These are phyloP conservation scores for Chascanopsetta lugubris DNA, from an alignment of 2,113 vertebrate species.

Conservation along the genomic window DNA sequence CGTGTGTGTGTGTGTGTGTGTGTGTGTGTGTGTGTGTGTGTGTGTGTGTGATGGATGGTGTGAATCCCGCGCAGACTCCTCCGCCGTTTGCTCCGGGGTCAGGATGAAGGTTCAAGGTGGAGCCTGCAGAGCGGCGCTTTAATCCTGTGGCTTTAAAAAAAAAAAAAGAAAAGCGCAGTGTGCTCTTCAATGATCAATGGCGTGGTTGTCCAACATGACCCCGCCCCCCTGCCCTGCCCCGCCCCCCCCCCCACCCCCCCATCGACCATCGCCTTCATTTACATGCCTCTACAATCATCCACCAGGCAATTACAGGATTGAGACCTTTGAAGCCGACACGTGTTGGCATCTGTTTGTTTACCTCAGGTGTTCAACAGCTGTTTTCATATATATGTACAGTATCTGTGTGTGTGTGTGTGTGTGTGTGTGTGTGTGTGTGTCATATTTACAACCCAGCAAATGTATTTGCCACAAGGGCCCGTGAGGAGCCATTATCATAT, in stretches of 20 bases:
- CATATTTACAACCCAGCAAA: conserved; percentile 25
- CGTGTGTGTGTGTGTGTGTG: conserved; percentile 28
- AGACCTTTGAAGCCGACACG: conserved; percentile 22
- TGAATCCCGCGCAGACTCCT: conserved; percentile 31
- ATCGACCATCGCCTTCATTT: conserved; percentile 69
- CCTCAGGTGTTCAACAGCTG: neutral
- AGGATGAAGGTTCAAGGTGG: conserved; percentile 68
- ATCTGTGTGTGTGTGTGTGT: neutral
- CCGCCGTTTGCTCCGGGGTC: conserved; percentile 53
- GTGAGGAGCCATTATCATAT: conserved; percentile 45
- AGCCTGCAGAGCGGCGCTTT: conserved; percentile 46
- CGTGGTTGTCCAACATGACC: conserved; percentile 39
- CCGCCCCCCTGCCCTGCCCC: conserved; percentile 1
- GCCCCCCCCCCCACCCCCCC: neutral
- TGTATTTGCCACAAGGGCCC: conserved; percentile 34
- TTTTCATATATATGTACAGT: neutral
- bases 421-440: neutral
- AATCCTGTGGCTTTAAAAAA: conserved; percentile 61
- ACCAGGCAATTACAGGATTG: conserved; percentile 73
- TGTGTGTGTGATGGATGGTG: conserved; percentile 59
- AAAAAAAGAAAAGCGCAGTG: too few species aligned
- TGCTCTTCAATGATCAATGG: conserved; percentile 64
- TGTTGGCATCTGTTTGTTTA: neutral
- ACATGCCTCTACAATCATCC: conserved; percentile 65
- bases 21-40: conserved; percentile 3